phyloP scores from a whole-genome alignment of 2,797 vertebrate species.

The Epinephelus awoara region DNA sequence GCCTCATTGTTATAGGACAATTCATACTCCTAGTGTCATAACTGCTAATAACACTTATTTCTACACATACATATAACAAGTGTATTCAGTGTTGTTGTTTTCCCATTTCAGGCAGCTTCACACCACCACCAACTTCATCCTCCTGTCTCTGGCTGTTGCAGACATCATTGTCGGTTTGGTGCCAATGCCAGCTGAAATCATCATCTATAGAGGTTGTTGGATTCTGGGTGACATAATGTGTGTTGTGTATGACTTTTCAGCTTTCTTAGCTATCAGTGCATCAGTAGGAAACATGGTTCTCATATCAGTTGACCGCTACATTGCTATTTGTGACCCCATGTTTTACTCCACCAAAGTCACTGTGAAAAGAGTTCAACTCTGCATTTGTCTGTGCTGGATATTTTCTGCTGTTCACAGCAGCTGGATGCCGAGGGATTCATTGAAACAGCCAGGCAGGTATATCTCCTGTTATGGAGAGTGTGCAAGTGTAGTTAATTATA shows the following conservation, averaged over 20 bases:
- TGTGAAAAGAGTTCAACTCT: constrained; percentile 15
- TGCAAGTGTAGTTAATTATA: neutral
- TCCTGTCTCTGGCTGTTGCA: constrained; percentile 28
- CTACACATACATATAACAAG: too few species aligned
- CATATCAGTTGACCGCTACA: neutral
- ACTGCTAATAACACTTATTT: neutral
- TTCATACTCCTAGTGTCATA: too few species aligned
- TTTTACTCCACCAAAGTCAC: constrained; percentile 58
- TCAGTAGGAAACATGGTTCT: constrained; percentile 7
- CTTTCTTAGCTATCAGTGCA: neutral
- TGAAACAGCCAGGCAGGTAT: constrained; percentile 24
- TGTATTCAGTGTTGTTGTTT: neutral
- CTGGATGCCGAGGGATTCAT: neutral
- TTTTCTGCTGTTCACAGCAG: constrained; percentile 13
- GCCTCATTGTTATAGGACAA: neutral
- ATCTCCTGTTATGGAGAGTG: constrained; percentile 59
- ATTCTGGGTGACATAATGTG: neutral
- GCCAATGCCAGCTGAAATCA: constrained; percentile 22
- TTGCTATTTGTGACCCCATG: constrained; percentile 68
- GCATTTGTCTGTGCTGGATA: constrained; percentile 59
- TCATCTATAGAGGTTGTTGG: constrained; percentile 22
- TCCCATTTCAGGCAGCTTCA: constrained; percentile 23
- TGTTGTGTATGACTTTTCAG: neutral
- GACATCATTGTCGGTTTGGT: constrained; percentile 32
- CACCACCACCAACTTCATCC: constrained; percentile 28